phyloP scores from a whole-genome alignment of 2,113 vertebrate genomes.

The Spea multiplicata region DNA sequence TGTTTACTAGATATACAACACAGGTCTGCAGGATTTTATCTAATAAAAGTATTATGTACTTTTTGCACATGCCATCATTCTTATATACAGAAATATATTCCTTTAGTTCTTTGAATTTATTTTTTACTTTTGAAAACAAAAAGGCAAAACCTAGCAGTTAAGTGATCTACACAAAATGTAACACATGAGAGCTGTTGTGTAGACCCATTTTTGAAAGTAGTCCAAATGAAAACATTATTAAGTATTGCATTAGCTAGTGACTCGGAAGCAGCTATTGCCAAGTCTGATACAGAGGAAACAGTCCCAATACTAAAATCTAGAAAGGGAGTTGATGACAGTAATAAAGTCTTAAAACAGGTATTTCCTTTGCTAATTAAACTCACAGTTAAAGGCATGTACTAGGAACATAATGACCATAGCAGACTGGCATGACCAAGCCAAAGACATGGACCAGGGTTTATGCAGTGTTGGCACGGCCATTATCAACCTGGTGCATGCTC shows the following conservation, averaged over 20 bases:
- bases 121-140: neutral
- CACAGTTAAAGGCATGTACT: constrained; percentile 24
- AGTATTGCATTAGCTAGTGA: constrained; percentile 13
- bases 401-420: constrained; percentile 31
- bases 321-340: constrained; percentile 31
- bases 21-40: too few species aligned
- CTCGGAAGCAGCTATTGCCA: constrained; percentile 1
- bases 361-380: constrained; percentile 43
- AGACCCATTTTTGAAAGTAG: constrained; percentile 3
- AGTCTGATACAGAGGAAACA: constrained; percentile 11
- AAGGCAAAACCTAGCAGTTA: neutral
- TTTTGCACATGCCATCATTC: too few species aligned
- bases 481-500: constrained; percentile 38
- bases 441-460: constrained; percentile 22
- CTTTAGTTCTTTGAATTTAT: too few species aligned
- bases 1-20: too few species aligned
- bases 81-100: too few species aligned
- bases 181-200: neutral
- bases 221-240: constrained; percentile 30
- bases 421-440: constrained; percentile 28
- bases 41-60: too few species aligned
- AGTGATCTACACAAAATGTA: neutral
- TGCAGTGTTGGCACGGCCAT: constrained; percentile 19
- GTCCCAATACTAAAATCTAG: constrained; percentile 6
- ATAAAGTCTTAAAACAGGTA: constrained; percentile 31